Base-by-base conservation (phyloP, 2,113 vertebrate species). In the Aegypius monachus region DNA sequence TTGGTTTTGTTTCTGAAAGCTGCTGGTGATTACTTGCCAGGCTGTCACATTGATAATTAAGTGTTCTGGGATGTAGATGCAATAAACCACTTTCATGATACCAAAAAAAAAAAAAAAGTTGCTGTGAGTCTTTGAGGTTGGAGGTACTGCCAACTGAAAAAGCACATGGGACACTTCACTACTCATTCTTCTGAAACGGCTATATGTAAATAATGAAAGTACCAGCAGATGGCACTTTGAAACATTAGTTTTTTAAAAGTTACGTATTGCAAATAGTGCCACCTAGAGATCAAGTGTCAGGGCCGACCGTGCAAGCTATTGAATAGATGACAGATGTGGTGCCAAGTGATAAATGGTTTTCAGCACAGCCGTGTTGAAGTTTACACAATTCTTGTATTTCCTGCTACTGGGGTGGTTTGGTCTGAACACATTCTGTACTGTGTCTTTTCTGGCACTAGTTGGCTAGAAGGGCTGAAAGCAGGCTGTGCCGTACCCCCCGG, bases 131-230 rank as follows among this genome's bases (percentile, higher is more conserved):
- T 23, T 40, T 50, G 27, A 13, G 10, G 11, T 55, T 53, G n/a
- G 48, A 48, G 63, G 45, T 59, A 10, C 32, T 31, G 22, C 27
- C 5, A 10, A 1, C 27, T 3, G 38, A 34, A 8, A 10, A 16
- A 13, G 48, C 9, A 1, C 0, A 2, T 29, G 0, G 3, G n/a
- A 0, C 0, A 0, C 47, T 19, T 2, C 3, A 1, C 4, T 3
- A 3, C 9, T 56, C 1, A 0, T 2, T 2, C 3, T 26, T 32
- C n/a, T 31, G 45, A 2, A 16, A 1, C 19, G 3, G 10, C 16
- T 40, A 0, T 10, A 3, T 48, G 61, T 48, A 9, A 3, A 1
- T 19, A 13, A 25, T 4, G 21, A 2, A 4, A 19, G 52, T 8
- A n/a, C 73, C 96, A 82, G 89, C 43, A 68, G 96, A 6, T 71